phyloP scores from a whole-genome alignment of 2,888 invertebrate species.

The Drosophila tanythrix region DNA sequence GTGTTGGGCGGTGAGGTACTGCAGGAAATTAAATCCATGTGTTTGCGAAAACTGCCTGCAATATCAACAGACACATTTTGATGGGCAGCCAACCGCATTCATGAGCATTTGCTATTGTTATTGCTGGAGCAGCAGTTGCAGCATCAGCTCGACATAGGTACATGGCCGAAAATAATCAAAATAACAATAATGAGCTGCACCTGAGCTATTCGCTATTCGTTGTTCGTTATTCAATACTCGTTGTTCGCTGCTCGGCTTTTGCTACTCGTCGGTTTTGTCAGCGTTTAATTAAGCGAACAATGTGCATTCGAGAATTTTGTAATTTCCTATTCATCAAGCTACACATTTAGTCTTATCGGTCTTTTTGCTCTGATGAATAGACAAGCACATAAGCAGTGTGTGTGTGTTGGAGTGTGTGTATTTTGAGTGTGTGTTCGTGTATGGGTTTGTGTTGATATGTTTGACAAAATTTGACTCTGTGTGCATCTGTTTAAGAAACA shows the following conservation, averaged over 20 bases:
- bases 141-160: conserved; percentile 13
- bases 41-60: conserved; percentile 31
- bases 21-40: conserved; percentile 79
- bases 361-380: conserved; percentile 52
- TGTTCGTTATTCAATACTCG: conserved; percentile 3
- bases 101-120: conserved; percentile 67
- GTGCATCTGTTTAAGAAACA: conserved; percentile 61
- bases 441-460: background rate
- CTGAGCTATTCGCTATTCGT: conserved; percentile 8
- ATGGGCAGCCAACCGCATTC: conserved; percentile 56
- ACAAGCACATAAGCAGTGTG: conserved; percentile 27
- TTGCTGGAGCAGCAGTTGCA: conserved; percentile 12
- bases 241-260: background rate
- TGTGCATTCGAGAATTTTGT: conserved; percentile 63
- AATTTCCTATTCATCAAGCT: conserved; percentile 70
- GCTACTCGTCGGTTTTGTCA: conserved; percentile 7
- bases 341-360: conserved; percentile 44
- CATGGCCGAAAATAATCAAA: conserved; percentile 41
- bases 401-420: background rate
- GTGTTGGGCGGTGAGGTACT: background rate
- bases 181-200: conserved; percentile 27
- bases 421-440: background rate
- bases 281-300: conserved; percentile 67
- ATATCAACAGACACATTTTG: conserved; percentile 52
- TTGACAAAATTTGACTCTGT: conserved; percentile 49